phyloP scores from a whole-genome alignment of 2,113 vertebrate genomes.

The Jaculus jaculus region DNA sequence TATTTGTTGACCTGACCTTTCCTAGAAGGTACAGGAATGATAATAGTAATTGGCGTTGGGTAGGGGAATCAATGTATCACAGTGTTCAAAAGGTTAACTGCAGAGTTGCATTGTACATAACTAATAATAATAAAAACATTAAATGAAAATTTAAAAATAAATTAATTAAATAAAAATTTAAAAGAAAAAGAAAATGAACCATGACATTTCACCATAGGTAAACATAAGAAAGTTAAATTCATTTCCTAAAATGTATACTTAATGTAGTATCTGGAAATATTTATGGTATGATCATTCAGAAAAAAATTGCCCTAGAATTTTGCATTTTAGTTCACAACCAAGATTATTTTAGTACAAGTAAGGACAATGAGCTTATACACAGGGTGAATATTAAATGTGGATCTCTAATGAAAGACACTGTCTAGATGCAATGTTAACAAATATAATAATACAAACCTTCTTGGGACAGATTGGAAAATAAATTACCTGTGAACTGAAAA shows the following conservation, averaged over 20 bases:
- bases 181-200: neutral
- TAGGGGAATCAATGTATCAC: neutral
- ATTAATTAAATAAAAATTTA: no score
- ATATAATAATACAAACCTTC: neutral
- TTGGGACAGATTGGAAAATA: neutral
- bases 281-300: neutral
- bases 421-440: neutral
- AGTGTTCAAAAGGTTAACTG: neutral
- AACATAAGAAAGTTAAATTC: neutral
- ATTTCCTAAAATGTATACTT: neutral
- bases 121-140: no score
- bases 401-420: neutral
- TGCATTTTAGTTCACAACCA: neutral
- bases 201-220: neutral
- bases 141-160: no score
- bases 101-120: neutral
- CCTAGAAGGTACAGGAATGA: neutral
- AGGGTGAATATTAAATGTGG: neutral
- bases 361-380: neutral
- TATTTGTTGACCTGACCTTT: slow-evolving; percentile 12
- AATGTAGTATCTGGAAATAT: neutral
- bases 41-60: neutral
- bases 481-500: slow-evolving; percentile 19
- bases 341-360: neutral
- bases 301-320: neutral